A percentile compares a stretch with the other conserved stretches of the same genome.
Conservation (phyloP, 37 sponge, comb jelly and placozoan genomes). For the Beroe forskalii region DNA sequence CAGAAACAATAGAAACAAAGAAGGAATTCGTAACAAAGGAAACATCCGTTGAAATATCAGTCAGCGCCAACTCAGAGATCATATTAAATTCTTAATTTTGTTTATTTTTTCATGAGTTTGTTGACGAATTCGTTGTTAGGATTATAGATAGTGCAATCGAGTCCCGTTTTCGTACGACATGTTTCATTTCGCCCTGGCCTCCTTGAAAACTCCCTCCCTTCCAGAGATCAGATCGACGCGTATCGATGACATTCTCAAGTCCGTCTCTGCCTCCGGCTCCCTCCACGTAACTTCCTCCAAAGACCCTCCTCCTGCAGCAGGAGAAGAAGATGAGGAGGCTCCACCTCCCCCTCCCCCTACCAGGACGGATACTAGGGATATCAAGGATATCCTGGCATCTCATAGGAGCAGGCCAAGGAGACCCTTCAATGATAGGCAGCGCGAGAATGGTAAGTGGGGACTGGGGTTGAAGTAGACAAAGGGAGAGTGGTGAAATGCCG, state of each 20-base stretch:
- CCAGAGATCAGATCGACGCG: constrained; percentile 7
- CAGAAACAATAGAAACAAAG: not conserved
- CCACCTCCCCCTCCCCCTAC: constrained; percentile 6
- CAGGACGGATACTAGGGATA: constrained; percentile 6
- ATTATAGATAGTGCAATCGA: too few species aligned
- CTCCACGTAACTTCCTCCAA: not conserved
- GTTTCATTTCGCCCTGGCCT: too few species aligned
- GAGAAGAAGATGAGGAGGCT: not conserved
- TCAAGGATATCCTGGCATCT: not conserved
- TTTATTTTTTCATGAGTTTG: too few species aligned
- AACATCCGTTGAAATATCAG: not conserved
- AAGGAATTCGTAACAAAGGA: not conserved
- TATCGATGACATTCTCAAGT: constrained; percentile 16
- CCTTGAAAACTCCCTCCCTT: too few species aligned
- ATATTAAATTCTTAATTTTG: not conserved
- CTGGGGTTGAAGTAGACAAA: too few species aligned
- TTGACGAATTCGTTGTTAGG: too few species aligned
- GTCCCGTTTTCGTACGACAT: too few species aligned
- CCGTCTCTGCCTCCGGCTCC: not conserved
- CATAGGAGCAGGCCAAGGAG: constrained; percentile 32
- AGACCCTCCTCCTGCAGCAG: not conserved
- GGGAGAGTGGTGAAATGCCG: too few species aligned
- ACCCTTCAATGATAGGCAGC: constrained; percentile 44
- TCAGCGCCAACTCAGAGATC: not conserved
- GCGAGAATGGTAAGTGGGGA: not conserved